These are phyloP conservation scores for Anolis sagrei DNA, from an alignment of 2,113 vertebrate species.

Conservation along the genomic window DNA sequence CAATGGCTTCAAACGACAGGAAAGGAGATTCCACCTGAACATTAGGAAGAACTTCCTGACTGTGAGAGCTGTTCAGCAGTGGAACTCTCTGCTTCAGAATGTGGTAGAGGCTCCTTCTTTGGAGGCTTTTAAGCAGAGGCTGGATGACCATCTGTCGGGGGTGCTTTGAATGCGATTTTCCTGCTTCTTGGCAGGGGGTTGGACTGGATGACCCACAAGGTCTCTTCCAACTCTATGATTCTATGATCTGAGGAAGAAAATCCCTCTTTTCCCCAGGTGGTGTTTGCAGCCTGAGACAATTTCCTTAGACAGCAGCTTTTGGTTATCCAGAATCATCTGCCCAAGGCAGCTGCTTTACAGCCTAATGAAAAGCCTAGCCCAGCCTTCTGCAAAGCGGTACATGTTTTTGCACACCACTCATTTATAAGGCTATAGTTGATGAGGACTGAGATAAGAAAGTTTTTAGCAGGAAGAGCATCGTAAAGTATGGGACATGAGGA, in stretches of 20 bases:
- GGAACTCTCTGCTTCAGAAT: too few relatives aligned
- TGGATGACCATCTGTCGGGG: too few relatives aligned
- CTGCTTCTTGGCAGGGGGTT: too few relatives aligned
- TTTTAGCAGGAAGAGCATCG: not conserved
- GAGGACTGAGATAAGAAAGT: not conserved
- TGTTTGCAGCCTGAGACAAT: not conserved
- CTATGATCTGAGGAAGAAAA: not conserved
- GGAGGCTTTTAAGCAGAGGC: too few relatives aligned
- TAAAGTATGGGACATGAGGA: not conserved
- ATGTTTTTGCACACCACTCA: not conserved
- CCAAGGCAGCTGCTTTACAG: not conserved
- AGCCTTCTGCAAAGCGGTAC: not conserved
- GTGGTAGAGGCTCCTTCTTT: too few relatives aligned
- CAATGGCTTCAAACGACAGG: too few relatives aligned
- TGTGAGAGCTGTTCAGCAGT: too few relatives aligned
- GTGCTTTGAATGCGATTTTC: too few relatives aligned
- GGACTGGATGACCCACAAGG: too few relatives aligned
- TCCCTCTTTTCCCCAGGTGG: not conserved
- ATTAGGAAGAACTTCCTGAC: too few relatives aligned
- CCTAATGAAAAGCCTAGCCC: not conserved
- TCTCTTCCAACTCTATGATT: too few relatives aligned
- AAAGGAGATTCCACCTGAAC: too few relatives aligned
- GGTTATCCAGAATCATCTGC: not conserved
- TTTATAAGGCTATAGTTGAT: not conserved
- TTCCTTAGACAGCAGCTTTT: not conserved